Evolutionary conservation across 30 jellyfish, hydroid and myxozoan genomes (phyloP).

Genomic region (Cassiopea andromeda): DNA sequence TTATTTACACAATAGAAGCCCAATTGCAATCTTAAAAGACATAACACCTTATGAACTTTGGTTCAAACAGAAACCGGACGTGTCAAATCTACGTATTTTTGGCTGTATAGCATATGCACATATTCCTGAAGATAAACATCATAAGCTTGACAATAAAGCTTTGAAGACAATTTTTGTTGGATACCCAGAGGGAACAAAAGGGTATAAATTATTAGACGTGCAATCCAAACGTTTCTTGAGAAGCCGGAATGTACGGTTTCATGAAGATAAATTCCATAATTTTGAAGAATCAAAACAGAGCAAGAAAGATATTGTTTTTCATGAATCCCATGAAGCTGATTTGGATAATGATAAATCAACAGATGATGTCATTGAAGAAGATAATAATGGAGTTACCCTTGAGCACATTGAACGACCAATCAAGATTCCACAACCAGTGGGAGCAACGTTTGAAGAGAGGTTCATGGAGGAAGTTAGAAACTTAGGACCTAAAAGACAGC

Average conservation of each 20-base stretch:
- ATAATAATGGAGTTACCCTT: not conserved
- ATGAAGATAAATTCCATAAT: slow-evolving; percentile 56
- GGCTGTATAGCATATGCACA: slow-evolving; percentile 55
- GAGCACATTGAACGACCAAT: not conserved
- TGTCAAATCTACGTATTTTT: slow-evolving; percentile 46
- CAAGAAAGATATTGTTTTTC: slow-evolving; percentile 5
- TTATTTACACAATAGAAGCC: slow-evolving; percentile 49
- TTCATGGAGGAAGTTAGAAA: slow-evolving; percentile 36
- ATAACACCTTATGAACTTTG: slow-evolving; percentile 50
- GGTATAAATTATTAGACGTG: slow-evolving; percentile 31
- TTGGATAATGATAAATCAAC: not conserved
- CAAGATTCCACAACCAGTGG: slow-evolving; percentile 34
- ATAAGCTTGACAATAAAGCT: slow-evolving; percentile 46
- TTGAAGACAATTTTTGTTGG: slow-evolving; percentile 52
- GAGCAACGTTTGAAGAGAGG: slow-evolving; percentile 50
- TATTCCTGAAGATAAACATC: slow-evolving; percentile 51
- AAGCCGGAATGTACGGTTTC: slow-evolving; percentile 58
- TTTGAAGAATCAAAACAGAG: slow-evolving; percentile 3
- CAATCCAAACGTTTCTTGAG: not conserved
- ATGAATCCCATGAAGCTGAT: slow-evolving; percentile 24
- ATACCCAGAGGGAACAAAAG: slow-evolving; percentile 58
- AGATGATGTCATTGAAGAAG: slow-evolving; percentile 26
- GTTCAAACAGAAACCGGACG: slow-evolving; percentile 42
- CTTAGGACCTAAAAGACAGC: slow-evolving; percentile 15
- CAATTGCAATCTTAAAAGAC: slow-evolving; percentile 49